Evolutionary conservation across 2,888 invertebrate species (phyloP).

Genomic region (Tipula lateralis): DNA sequence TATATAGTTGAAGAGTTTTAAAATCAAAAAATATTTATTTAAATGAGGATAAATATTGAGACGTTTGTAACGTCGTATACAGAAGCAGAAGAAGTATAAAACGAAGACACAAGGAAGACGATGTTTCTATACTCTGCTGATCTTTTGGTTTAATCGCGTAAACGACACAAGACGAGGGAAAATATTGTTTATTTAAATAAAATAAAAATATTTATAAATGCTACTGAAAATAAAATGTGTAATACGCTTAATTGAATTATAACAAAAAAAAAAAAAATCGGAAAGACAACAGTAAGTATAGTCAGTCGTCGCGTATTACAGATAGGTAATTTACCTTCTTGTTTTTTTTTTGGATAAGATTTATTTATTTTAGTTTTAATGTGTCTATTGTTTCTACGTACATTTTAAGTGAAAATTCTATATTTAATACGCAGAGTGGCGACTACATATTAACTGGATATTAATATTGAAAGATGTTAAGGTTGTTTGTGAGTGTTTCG

Average conservation of each 20-base stretch:
- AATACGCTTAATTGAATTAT: conserved; percentile 19
- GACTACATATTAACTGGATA: not conserved
- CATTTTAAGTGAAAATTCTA: not conserved
- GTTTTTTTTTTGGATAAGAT: not conserved
- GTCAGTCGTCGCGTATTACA: not conserved
- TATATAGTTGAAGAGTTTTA: not conserved
- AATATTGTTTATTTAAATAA: not conserved
- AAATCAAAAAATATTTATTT: not conserved
- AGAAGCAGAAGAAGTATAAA: not conserved
- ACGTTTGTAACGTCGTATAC: not conserved
- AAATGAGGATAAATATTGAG: not conserved
- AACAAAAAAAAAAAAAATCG: not conserved
- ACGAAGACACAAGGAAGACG: not conserved
- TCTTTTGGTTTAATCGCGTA: not conserved
- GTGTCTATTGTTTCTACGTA: not conserved
- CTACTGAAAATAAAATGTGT: not conserved
- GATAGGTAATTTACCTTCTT: not conserved
- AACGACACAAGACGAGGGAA: not conserved
- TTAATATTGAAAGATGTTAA: not conserved
- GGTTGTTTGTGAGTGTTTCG: not conserved
- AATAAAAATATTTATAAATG: conserved; percentile 24
- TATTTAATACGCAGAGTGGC: not conserved
- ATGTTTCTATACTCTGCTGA: not conserved
- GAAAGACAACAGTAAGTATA: not conserved
- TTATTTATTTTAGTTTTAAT: not conserved